A percentile compares a stretch with the other conserved stretches of the same genome.
Conservation (phyloP, 2,888 invertebrate genomes). For the Drosophila mayaguana region DNA sequence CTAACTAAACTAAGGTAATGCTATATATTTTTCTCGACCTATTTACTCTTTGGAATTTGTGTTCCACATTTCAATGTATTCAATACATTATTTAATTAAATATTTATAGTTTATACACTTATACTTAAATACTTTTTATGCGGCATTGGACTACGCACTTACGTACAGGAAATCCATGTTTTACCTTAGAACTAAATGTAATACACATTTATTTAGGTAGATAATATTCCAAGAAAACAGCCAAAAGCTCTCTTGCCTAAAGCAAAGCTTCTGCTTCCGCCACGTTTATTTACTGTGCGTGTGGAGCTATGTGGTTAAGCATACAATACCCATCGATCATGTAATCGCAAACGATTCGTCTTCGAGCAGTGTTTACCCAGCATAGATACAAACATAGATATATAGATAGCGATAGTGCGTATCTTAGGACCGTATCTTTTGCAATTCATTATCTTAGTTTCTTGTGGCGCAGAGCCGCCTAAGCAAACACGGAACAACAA, state of each 20-base stretch:
- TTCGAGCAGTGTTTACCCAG: constrained; percentile 10
- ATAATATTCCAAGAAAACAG: not conserved
- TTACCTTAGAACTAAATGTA: not conserved
- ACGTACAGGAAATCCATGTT: not conserved
- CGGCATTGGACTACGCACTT: not conserved
- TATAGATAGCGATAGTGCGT: constrained; percentile 23
- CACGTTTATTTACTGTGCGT: not conserved
- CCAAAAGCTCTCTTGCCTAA: not conserved
- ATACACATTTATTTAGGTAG: not conserved
- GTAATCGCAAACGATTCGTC: constrained; percentile 11
- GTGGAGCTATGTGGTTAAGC: not conserved
- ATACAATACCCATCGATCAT: constrained; percentile 41
- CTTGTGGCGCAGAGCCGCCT: constrained; percentile 8
- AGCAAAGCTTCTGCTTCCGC: constrained; percentile 1
- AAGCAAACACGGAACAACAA: constrained; percentile 14
- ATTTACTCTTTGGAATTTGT: too few species aligned
- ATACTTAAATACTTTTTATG: not conserved
- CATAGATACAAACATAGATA: constrained; percentile 23
- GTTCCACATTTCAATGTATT: not conserved
- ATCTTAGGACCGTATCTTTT: constrained; percentile 37
- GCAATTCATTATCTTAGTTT: constrained; percentile 48
- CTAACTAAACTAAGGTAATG: too few species aligned
- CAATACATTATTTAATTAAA: not conserved
- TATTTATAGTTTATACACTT: not conserved
- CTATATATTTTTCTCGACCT: not conserved